These are phyloP conservation scores for Pseudorhiza aurosa DNA, from an alignment of 30 jellyfish, hydroid and myxozoan species.

Conservation along the genomic window DNA sequence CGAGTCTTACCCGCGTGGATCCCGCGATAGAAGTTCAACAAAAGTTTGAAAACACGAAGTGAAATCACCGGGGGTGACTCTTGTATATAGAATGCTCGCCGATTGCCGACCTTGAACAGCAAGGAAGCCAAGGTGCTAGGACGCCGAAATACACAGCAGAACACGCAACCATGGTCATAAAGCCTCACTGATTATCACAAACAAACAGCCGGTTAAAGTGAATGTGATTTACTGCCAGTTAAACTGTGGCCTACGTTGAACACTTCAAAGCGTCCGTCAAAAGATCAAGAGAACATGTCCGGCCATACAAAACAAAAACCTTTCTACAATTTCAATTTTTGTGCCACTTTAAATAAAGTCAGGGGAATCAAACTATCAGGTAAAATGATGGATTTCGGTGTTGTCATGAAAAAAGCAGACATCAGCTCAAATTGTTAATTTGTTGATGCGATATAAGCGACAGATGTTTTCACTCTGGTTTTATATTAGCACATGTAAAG, in stretches of 20 bases:
- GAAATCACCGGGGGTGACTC: neutral
- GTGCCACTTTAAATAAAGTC: constrained; percentile 69
- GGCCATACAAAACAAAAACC: constrained; percentile 59
- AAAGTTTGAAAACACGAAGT: no score
- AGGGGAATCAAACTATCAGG: constrained; percentile 68
- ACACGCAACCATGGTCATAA: no score
- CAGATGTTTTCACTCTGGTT: no score
- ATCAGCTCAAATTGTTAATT: neutral
- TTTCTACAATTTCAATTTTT: constrained; percentile 59
- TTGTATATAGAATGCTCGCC: no score
- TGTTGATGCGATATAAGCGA: neutral
- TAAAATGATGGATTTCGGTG: neutral
- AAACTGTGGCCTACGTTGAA: neutral
- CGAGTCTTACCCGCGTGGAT: no score
- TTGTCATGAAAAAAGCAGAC: neutral
- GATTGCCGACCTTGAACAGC: no score
- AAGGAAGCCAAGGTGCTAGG: no score
- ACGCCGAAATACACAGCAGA: no score
- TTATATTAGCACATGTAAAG: no score
- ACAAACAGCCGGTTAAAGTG: neutral
- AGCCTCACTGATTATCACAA: neutral
- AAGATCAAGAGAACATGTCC: constrained; percentile 37
- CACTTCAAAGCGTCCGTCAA: neutral
- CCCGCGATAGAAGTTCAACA: no score
- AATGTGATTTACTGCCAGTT: neutral